A percentile compares a stretch with the other conserved stretches of the same genome.
phyloP scores from a whole-genome alignment of 2,113 vertebrate genomes.

The Elgaria multicarinata region DNA sequence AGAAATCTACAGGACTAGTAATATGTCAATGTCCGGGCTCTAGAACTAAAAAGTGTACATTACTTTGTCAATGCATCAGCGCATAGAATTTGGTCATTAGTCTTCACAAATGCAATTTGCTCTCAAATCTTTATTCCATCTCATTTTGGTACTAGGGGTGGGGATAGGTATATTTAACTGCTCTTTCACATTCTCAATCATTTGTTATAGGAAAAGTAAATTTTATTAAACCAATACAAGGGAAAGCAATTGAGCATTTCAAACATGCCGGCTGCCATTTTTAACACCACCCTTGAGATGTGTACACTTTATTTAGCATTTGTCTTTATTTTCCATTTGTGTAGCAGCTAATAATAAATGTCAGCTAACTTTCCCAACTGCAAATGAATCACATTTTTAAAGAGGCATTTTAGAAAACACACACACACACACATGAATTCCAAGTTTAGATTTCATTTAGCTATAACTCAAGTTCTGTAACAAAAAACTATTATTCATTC shows the following conservation, averaged over 20 bases:
- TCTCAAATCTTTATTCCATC: not conserved
- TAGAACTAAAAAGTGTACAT: not conserved
- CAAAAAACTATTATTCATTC: slow-evolving; percentile 26
- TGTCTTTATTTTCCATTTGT: slow-evolving; percentile 1
- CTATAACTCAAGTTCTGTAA: slow-evolving; percentile 28
- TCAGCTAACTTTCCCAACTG: slow-evolving; percentile 7
- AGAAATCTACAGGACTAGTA: not conserved
- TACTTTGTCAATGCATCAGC: not conserved
- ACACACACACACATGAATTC: slow-evolving; percentile 19
- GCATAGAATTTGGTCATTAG: not conserved
- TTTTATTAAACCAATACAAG: slow-evolving; percentile 37
- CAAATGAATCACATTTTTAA: slow-evolving; percentile 34
- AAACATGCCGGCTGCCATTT: not conserved
- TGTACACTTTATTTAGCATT: not conserved
- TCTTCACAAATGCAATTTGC: slow-evolving; percentile 7
- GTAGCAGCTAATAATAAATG: slow-evolving; percentile 40
- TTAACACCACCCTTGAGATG: slow-evolving; percentile 22
- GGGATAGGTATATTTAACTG: not conserved
- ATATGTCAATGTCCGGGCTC: not conserved
- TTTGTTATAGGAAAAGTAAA: slow-evolving; percentile 17
- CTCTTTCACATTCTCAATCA: not conserved
- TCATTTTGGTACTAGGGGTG: not conserved
- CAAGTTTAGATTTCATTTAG: slow-evolving; percentile 27
- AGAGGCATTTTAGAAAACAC: slow-evolving; percentile 31
- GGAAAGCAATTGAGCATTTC: not conserved